phyloP scores from a whole-genome alignment of 1,140 invertebrate species.

The Lasioglossum albipes region DNA sequence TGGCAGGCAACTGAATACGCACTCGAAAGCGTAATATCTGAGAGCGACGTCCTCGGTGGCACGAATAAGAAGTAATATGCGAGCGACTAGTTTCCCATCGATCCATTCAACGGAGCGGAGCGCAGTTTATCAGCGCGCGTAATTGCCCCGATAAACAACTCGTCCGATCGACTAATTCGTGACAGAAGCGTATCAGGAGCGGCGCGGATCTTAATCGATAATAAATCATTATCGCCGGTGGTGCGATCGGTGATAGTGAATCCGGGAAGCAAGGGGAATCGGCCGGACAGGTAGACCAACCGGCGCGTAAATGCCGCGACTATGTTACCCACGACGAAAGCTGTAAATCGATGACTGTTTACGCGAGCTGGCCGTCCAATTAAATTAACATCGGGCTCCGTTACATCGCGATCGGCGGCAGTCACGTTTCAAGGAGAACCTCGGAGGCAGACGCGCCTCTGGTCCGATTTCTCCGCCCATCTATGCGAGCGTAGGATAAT shows the following conservation, averaged over 20 bases:
- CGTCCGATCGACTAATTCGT: conserved; percentile 8
- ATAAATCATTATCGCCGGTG: conserved; percentile 15
- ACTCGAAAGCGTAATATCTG: not conserved
- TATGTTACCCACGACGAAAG: conserved; percentile 14
- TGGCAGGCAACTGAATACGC: no score
- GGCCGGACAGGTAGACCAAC: not conserved
- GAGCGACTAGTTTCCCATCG: not conserved
- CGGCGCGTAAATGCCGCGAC: conserved; percentile 9
- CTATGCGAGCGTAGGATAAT: conserved; percentile 57
- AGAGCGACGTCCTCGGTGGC: not conserved
- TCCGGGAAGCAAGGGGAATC: not conserved
- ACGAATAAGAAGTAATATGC: conserved; percentile 1
- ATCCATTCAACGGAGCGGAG: not conserved
- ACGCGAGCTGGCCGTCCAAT: conserved; percentile 52
- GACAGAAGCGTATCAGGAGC: not conserved
- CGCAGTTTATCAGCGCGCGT: conserved; percentile 7
- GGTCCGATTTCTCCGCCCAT: conserved; percentile 48
- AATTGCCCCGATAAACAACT: conserved; percentile 17
- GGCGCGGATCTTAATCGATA: conserved; percentile 15
- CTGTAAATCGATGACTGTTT: conserved; percentile 57
- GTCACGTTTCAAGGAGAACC: conserved; percentile 49
- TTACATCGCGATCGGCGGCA: conserved; percentile 29
- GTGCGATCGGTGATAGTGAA: no score
- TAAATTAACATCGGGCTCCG: conserved; percentile 61
- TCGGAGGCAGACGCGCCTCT: conserved; percentile 52